A percentile compares a stretch with the other conserved stretches of the same genome.
Evolutionary conservation across 2,888 invertebrate species (phyloP).

Genomic region (Petrolisthes cinctipes): DNA sequence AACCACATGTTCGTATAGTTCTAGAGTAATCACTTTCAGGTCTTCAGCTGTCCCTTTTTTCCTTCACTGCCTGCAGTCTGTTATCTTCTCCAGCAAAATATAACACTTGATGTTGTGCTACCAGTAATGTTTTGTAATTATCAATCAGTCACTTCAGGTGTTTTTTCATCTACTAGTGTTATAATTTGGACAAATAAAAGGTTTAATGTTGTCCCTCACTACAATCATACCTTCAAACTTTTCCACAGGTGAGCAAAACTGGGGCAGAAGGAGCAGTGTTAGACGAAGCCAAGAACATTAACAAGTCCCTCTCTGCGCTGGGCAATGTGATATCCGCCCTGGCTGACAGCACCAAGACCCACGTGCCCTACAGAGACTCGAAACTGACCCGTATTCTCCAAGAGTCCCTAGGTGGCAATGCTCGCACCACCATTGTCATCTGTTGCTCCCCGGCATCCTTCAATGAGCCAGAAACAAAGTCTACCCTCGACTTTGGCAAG

Average conservation of each 20-base stretch:
- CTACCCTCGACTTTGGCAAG: conserved; percentile 97
- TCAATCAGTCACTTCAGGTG: neutral
- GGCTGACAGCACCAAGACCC: conserved; percentile 95
- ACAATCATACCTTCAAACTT: neutral
- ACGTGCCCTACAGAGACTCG: conserved; percentile 97
- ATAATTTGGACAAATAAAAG: no score
- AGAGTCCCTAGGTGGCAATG: conserved; percentile 99
- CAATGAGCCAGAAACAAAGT: conserved; percentile 99
- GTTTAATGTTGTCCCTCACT: no score
- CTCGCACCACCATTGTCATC: conserved; percentile 97
- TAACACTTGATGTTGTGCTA: neutral
- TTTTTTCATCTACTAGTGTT: no score
- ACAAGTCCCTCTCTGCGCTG: conserved; percentile 97
- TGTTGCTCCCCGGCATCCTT: conserved; percentile 99
- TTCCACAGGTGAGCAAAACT: conserved; percentile 91
- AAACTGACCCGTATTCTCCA: conserved; percentile 78
- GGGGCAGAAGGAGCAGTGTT: conserved; percentile 99
- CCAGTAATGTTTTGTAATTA: neutral
- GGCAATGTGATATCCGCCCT: conserved; percentile 99
- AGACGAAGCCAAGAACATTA: conserved; percentile 99
- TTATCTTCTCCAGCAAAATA: no score
- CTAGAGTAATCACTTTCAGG: no score
- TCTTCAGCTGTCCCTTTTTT: no score
- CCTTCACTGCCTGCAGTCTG: no score
- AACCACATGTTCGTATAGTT: no score